Base-by-base conservation (phyloP, 2,888 invertebrate species). In the Meliscaeva auricollis region DNA sequence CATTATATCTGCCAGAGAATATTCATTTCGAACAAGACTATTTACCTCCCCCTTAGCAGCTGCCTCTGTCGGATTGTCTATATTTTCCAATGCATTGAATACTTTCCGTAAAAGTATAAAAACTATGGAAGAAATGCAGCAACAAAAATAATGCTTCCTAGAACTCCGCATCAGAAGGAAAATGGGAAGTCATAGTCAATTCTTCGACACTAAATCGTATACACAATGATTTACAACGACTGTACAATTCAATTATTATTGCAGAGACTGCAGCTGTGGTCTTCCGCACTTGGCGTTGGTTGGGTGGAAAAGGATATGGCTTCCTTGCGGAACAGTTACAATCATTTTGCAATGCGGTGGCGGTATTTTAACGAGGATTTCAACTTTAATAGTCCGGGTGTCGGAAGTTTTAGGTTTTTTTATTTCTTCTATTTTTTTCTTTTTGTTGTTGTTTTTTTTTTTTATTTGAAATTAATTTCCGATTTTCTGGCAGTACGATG, bases 161-260 rank as follows among this genome's bases (percentile, higher is more conserved):
- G 22, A 41, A 60, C 22, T 72, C 15, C 15, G 26, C 9, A 26
- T 13, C 13, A 22, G 32, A 64, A 70, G 48, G 7, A 58, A 35
- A 62, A 54, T 62, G 32, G 26, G 20, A 46, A n/a, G n/a, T n/a
- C n/a, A 4, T 26, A 72, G 30, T 72, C 66, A 58, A 54, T 48
- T 58, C 17, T 26, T 35, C 44, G 22, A 15, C 30, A 56, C 58
- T 56, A 54, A 80, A 69, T 68, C 52, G 46, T 52, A 26, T 32
- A 48, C 30, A 44, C 38, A 38, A 77, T 60, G 76, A 70, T 77
- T 68, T 76, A 76, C 76, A 81, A 48, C 60, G 72, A 66, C 66
- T n/a, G 62, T 82, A 72, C 66, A 54, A 52, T 64, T 54, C 72
- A 73, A 77, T 77, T 72, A 77, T 77, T 72, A 72, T 64, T 68